phyloP scores from a whole-genome alignment of 2,888 invertebrate genomes.

The Zaprionus lineosus region DNA sequence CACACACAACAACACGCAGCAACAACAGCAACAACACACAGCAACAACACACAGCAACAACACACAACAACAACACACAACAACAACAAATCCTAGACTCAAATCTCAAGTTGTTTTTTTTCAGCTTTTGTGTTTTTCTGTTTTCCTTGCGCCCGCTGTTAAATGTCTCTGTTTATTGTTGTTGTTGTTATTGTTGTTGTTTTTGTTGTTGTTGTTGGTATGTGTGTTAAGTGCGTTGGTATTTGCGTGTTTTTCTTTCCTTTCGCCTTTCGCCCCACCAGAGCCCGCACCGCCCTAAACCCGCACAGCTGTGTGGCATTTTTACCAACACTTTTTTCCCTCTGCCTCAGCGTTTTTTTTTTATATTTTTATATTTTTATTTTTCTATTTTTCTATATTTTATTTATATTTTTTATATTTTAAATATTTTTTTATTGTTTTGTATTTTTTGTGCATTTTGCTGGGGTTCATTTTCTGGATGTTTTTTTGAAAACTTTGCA shows the following conservation, averaged over 20 bases:
- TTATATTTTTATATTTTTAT: conserved; percentile 5
- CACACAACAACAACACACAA: not conserved
- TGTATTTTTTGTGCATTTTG: conserved; percentile 17
- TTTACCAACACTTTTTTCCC: conserved; percentile 57
- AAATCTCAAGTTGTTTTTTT: conserved; percentile 40
- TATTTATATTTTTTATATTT: not conserved
- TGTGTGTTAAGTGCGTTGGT: conserved; percentile 78
- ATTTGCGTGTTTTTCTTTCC: conserved; percentile 58
- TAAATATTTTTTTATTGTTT: conserved; percentile 9
- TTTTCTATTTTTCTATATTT: conserved; percentile 22
- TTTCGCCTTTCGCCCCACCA: conserved; percentile 3
- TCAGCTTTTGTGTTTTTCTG: conserved; percentile 23
- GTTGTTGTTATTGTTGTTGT: conserved; percentile 19
- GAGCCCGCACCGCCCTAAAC: not conserved
- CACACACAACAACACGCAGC: too few species aligned
- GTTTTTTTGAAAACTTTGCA: conserved; percentile 26
- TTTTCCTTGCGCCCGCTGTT: conserved; percentile 18
- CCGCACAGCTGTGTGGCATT: conserved; percentile 63
- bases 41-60: too few species aligned
- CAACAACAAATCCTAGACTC: conserved; percentile 30
- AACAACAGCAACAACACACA: not conserved
- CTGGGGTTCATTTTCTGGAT: too few species aligned
- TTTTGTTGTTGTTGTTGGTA: conserved; percentile 53
- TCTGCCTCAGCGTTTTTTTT: conserved; percentile 12
- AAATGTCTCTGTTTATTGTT: conserved; percentile 46